Evolutionary conservation across 1,140 invertebrate genomes (phyloP), one percentile per base, ranked within the genome.

Genomic region (Formica exsecta): DNA sequence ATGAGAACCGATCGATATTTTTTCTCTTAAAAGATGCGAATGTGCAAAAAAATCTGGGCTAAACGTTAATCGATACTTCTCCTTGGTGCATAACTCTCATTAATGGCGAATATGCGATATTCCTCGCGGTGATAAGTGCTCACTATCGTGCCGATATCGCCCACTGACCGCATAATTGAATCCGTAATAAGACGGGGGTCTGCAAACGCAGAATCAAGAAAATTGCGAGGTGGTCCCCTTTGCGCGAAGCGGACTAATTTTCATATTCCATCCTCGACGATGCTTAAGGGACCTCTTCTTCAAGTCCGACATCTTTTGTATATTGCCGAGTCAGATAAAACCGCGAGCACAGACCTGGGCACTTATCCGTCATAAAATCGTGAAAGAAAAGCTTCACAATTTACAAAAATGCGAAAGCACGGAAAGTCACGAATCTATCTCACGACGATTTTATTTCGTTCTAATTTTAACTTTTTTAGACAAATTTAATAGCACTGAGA

Each of bases 151-250:
- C 59, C 25, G 32, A 85, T 90, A 86, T 86, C 84, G 64, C 41
- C 41, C 59, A 16, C 73, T 74, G 44, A n/a, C 54, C 68, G 66
- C 70, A 54, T 91, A 91, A 91, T 91, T 89, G 88, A 91, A 90
- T 89, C 59, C 76, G 76, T 54, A 89, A 86, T 91, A 90, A 91
- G 80, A 51, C 11, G 41, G 8, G 48, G 3, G 25, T 9, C 16
- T 13, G 38, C 73, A 51, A 3, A 68, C 51, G 54, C 57, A 22
- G 36, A 70, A 80, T 80, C 77, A 70, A 70, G 65, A 80, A 80
- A 71, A 80, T 80, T 80, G 36, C 48, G 48, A 71, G 22, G 25
- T 48, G 11, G 16, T 8, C 51, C n/a, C 11, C 44, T 22, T 36
- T 22, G 32, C 44, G 32, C 25, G 41, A 66, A 70, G 19, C 16